Base-by-base conservation (phyloP, 1,140 invertebrate genomes). In the Drosophila tristis region DNA sequence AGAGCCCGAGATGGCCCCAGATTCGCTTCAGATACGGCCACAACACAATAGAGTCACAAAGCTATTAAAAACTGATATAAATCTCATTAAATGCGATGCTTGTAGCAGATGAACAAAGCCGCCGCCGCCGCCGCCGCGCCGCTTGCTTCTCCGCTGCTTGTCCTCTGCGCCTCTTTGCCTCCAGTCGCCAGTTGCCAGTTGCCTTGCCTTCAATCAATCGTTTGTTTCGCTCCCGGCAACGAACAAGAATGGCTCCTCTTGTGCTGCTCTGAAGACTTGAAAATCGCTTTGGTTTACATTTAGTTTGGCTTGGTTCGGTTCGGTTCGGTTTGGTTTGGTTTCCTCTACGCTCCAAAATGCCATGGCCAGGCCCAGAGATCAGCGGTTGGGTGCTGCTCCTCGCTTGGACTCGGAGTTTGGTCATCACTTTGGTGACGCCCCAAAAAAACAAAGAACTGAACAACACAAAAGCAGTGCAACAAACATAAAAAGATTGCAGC, bases 1-100 rank as follows among this genome's bases (percentile, higher is more conserved):
- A 35, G 23, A 16, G 61, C 60, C 23, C 57, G 48, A 49, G 77
- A 68, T 79, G 77, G 55, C 64, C 60, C 42, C 42, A 61, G 74
- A 84, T 79, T 62, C 76, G 65, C 49, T 65, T 80, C 39, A 64
- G 71, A 74, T 74, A 78, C 23, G 58, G 58, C 16, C 25, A 26
- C 20, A 67, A 77, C 82, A 87, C 82, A 86, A 85, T 81, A 85
- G 78, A 87, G 78, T 78, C 74, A 86, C 82, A 87, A 87, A 87
- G 82, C 81, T 87, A 85, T 85, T 85, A 87, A 87, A 87, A 87
- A 87, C 78, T 86, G 78, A 87, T 86, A 86, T 81, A 86, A 86
- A 86, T 86, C 81, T 86, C 81, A 87, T 87, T 86, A 87, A 86
- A 87, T 74, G 82, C 74, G 82, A 86, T 86, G 81, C 77, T 86